Base-by-base conservation (phyloP, 2,888 invertebrate species). In the Odontocerum albicorne region DNA sequence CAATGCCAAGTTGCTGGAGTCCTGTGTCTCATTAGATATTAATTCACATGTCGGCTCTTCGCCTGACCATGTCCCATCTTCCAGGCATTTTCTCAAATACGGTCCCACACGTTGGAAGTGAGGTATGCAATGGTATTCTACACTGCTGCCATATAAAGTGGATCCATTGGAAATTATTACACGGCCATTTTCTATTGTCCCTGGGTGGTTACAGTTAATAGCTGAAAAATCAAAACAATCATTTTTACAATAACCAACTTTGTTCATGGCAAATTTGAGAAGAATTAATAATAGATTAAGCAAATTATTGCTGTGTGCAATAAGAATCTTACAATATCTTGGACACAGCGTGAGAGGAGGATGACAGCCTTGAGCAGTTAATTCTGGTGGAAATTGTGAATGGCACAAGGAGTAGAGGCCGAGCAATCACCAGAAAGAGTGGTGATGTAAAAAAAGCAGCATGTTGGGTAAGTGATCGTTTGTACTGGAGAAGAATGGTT, bases 51-150 rank as follows among this genome's bases (percentile, higher is more conserved):
- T 81, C 0, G 94, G 93, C 64, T 91, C 88, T 46, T 89, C 88
- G 0, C 92, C 92, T 2, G 92, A 92, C 94, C 95, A 95, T 39
- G 80, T 77, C 2, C 90, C 92, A 58, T 87, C 89, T 51, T 91
- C 91, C 71, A 86, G 77, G 67, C 94, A 95, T 67, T 90, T 90
- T 55, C 94, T 79, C 15, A 92, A 72, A 68, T 90, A 90, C 0
- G 90, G 88, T 0, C 94, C 94, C 1, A 87, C 84, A 7, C 92
- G 79, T 66, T 88, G 88, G 73, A 81, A 92, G 64, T 88, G 89
- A 2, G 92, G 93, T 52, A 93, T 72, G 67, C 95, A 95, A 67
- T 93, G 92, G 70, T 94, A 94, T 68, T 94, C 94, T 1, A 92
- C 87, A 0, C 90, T 87, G 49, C 91, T 90, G 21, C 89, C 90